These are phyloP conservation scores for Nycticorax nycticorax DNA, from an alignment of 2,113 vertebrate species.

Conservation along the genomic window DNA sequence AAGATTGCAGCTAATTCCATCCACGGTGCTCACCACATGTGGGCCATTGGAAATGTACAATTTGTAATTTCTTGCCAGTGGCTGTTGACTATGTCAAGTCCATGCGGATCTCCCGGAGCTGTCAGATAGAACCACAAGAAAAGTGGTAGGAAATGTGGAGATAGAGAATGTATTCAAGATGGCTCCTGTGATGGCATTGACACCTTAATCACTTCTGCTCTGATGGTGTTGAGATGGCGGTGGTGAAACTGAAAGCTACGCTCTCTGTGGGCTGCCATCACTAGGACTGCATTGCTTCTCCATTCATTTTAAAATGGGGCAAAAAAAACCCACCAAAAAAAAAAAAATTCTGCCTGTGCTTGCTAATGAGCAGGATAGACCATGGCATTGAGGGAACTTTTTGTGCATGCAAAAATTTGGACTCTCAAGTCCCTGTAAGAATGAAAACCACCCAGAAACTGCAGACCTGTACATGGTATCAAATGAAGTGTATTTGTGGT, in stretches of 20 bases:
- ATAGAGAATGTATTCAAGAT: background rate
- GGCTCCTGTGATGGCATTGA: background rate
- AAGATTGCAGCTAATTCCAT: background rate
- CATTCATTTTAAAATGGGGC: background rate
- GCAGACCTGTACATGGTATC: background rate
- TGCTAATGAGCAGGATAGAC: background rate
- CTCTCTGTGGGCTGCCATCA: background rate
- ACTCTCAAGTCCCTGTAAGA: background rate
- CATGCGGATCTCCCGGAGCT: background rate
- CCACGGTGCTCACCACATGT: background rate
- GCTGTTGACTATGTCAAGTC: background rate
- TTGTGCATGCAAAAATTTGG: background rate
- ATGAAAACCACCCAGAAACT: background rate
- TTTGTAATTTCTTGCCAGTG: background rate
- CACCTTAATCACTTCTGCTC: background rate
- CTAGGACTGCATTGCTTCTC: background rate
- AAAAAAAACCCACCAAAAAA: background rate
- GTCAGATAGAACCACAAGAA: background rate
- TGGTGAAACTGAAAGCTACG: background rate
- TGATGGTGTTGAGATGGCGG: background rate
- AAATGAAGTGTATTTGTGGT: background rate
- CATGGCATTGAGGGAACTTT: background rate
- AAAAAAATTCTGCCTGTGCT: background rate
- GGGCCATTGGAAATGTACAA: background rate
- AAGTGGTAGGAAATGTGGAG: background rate